Evolutionary conservation across 2,113 vertebrate genomes (phyloP).

Genomic region (Baryphthengus martii): DNA sequence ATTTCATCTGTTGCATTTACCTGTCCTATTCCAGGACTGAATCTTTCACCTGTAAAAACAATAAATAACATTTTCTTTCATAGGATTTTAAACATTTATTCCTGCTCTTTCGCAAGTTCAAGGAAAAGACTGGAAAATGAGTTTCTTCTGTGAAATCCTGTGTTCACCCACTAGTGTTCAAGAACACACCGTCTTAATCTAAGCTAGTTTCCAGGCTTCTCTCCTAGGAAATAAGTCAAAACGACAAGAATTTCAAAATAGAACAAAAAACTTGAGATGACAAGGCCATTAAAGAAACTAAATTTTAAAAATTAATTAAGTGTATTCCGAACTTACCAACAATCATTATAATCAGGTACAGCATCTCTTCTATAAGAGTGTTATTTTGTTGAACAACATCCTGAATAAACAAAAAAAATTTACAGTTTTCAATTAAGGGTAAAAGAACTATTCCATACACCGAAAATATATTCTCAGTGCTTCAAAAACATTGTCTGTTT

Average conservation of each 20-base stretch:
- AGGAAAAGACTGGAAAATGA: neutral
- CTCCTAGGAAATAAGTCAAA: neutral
- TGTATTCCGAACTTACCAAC: slow-evolving; percentile 82
- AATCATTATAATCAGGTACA: slow-evolving; percentile 96
- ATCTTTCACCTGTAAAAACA: slow-evolving; percentile 85
- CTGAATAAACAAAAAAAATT: slow-evolving; percentile 64
- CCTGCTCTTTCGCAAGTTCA: neutral
- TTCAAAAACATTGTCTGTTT: neutral
- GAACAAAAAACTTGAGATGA: neutral
- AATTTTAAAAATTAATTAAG: neutral
- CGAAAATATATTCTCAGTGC: neutral
- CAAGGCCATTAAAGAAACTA: neutral
- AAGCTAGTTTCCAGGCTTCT: neutral
- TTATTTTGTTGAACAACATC: slow-evolving; percentile 95
- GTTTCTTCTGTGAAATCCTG: neutral
- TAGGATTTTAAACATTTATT: neutral
- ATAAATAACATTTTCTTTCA: neutral
- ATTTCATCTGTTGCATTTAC: slow-evolving; percentile 88
- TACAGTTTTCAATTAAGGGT: neutral
- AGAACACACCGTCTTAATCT: neutral
- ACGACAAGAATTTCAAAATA: neutral
- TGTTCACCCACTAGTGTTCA: neutral
- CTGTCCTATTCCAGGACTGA: slow-evolving; percentile 86
- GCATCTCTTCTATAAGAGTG: slow-evolving; percentile 97
- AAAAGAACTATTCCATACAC: neutral